Base-by-base conservation (phyloP, 2,888 invertebrate species). In the Sussaba pulchella region DNA sequence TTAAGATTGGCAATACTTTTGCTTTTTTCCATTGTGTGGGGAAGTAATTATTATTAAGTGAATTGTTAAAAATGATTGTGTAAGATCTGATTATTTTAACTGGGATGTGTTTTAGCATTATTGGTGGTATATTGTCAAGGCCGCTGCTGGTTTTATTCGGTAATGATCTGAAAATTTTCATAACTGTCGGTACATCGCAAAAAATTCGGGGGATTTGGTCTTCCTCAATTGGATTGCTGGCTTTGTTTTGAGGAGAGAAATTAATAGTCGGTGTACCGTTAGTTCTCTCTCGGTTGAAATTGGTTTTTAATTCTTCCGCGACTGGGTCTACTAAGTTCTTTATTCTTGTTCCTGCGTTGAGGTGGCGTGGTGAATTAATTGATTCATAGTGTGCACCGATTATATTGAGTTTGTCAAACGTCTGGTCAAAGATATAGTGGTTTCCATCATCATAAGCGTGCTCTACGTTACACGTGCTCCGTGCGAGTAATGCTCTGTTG, bases 61-160 rank as follows among this genome's bases (percentile, higher is more conserved):
- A 63, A 12, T 80, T 78, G 31, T 82, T 82, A 12, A 82, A 69
- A 6, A 83, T 19, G 0, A 76, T 70, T 0, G 76, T 59, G 12
- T 54, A 36, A 8, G 57, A 39, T n/a, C 1, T 6, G 2, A 76
- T 73, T 9, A 75, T 24, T 10, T 17, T 69, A 6, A 8, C 1
- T 0, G 78, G 69, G 12, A 83, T 41, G 36, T 81, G 69, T 52
- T 81, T 81, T 9, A 81, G 19, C 0, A 83, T 59, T 1, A 81
- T 72, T 9, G 81, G n/a, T 1, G 78, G 78, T 8, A 78, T 81
- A 2, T 76, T 52, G 21, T 83, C 83, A 0, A 78, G 9, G 0
- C 75, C 83, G 3, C 52, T 24, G 0, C 81, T 81, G 2, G 75
- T 70, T 76, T 83, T 81, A n/a, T 83, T 81, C 5, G 83, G 78